These are phyloP conservation scores for Condylura cristata DNA, from an alignment of 2,113 vertebrate genomes.

Conservation along the genomic window DNA sequence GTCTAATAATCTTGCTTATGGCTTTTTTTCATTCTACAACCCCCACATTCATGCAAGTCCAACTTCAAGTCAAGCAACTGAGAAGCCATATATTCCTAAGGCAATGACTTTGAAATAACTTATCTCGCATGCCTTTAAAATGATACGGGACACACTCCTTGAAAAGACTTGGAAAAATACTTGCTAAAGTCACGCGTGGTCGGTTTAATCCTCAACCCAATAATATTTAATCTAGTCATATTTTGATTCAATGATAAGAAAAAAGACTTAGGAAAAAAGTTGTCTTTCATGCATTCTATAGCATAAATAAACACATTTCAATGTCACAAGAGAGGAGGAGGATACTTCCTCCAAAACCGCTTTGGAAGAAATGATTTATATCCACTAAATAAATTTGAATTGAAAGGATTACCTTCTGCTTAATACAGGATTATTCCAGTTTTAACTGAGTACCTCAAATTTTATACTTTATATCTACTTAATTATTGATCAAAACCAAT, in stretches of 20 bases:
- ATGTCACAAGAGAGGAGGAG: background rate
- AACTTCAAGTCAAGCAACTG: no score
- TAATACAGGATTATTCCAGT: conserved; percentile 11
- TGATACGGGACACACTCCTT: background rate
- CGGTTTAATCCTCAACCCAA: background rate
- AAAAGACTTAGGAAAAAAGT: background rate
- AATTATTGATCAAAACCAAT: conserved; percentile 24
- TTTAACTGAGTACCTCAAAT: background rate
- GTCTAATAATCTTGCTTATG: background rate
- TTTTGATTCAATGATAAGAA: background rate
- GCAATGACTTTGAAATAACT: background rate
- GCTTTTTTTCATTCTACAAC: background rate
- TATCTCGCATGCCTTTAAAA: background rate
- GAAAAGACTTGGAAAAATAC: background rate
- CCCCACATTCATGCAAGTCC: background rate
- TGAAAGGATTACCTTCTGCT: background rate
- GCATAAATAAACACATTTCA: background rate
- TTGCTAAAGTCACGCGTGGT: background rate
- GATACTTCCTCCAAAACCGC: background rate
- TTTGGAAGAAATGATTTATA: background rate
- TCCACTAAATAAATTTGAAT: background rate
- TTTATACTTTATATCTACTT: background rate
- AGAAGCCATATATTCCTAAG: background rate
- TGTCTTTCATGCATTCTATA: background rate
- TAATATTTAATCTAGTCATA: background rate